Evolutionary conservation across 1,140 invertebrate genomes (phyloP).

Genomic region (Drosophila santomea): DNA sequence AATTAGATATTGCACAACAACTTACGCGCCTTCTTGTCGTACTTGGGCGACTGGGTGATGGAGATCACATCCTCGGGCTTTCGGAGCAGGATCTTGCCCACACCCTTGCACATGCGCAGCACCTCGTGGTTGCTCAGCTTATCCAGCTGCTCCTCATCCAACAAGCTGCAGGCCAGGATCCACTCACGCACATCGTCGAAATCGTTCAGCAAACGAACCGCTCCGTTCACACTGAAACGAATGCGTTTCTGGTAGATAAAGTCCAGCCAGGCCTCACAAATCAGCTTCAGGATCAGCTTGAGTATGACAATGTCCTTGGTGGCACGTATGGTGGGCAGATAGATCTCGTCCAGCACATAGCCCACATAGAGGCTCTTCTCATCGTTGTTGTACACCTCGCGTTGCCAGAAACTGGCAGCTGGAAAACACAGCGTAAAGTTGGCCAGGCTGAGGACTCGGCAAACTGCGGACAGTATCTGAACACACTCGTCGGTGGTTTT

Average conservation of each 20-base stretch:
- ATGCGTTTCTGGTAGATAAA: slow-evolving; percentile 92
- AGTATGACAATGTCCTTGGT: slow-evolving; percentile 89
- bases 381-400: slow-evolving; percentile 68
- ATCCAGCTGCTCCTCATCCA: slow-evolving; percentile 86
- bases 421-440: slow-evolving; percentile 92
- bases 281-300: slow-evolving; percentile 91
- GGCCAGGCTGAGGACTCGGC: slow-evolving; percentile 89
- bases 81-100: slow-evolving; percentile 90
- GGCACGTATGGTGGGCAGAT: slow-evolving; percentile 90
- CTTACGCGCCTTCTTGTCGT: slow-evolving; percentile 74
- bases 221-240: slow-evolving; percentile 87
- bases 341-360: slow-evolving; percentile 87
- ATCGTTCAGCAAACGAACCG: slow-evolving; percentile 89
- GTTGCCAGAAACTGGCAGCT: slow-evolving; percentile 87
- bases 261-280: slow-evolving; percentile 94
- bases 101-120: slow-evolving; percentile 91
- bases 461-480: slow-evolving; percentile 88
- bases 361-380: slow-evolving; percentile 78
- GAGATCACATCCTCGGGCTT: slow-evolving; percentile 88
- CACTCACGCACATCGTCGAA: slow-evolving; percentile 91
- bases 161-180: slow-evolving; percentile 87
- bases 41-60: slow-evolving; percentile 80
- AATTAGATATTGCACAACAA: not conserved
- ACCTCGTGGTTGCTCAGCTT: slow-evolving; percentile 91
- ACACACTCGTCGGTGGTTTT: slow-evolving; percentile 89